A percentile compares a stretch with the other conserved stretches of the same genome.
These are phyloP conservation scores for Drosophila sp. DNA, from an alignment of 1,140 invertebrate genomes.

Conservation along the genomic window DNA sequence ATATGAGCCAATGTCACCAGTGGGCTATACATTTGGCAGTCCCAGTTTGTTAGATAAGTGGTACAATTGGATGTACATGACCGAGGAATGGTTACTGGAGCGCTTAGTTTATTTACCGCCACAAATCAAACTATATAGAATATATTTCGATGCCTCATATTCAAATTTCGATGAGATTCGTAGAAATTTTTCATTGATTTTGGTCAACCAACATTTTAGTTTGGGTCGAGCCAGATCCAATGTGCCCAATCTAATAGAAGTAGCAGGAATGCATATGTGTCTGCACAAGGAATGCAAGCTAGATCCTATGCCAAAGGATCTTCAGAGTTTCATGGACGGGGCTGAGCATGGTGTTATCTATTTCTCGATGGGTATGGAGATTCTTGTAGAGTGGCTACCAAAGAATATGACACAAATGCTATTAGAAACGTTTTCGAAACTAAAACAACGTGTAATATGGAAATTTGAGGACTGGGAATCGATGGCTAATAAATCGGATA, in stretches of 20 bases:
- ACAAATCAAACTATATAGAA: conserved; percentile 69
- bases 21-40: conserved; percentile 44
- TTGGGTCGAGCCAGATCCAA: conserved; percentile 58
- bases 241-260: conserved; percentile 68
- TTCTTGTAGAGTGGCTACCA: conserved; percentile 83
- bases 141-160: conserved; percentile 50
- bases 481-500: conserved; percentile 82
- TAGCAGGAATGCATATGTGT: conserved; percentile 85
- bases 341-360: conserved; percentile 85
- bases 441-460: conserved; percentile 83
- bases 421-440: conserved; percentile 32
- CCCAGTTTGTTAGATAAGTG: conserved; percentile 82
- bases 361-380: conserved; percentile 86
- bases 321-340: conserved; percentile 85
- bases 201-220: conserved; percentile 74
- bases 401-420: conserved; percentile 73
- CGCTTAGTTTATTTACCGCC: conserved; percentile 35
- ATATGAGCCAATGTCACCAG: conserved; percentile 75
- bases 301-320: conserved; percentile 51
- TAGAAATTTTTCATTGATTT: conserved; percentile 59
- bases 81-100: conserved; percentile 42
- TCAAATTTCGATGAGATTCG: conserved; percentile 40
- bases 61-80: conserved; percentile 68
- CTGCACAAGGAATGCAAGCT: conserved; percentile 80
- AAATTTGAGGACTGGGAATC: conserved; percentile 83